Evolutionary conservation across 1,140 invertebrate genomes (phyloP).

Genomic region (Hyphantria cunea): DNA sequence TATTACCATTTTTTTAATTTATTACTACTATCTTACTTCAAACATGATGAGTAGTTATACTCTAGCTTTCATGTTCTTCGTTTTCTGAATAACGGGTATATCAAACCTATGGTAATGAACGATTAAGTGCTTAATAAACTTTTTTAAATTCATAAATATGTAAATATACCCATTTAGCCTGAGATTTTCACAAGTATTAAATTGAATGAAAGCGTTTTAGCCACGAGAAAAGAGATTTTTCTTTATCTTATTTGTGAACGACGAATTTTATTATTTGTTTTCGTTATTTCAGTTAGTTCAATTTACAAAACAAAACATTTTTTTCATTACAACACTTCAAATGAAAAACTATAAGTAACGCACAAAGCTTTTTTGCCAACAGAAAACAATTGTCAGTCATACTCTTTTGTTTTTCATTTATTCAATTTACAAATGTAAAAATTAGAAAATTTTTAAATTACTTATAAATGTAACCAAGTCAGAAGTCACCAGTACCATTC

Average conservation of each 20-base stretch:
- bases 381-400: too few relatives aligned
- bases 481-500: slow-evolving; percentile 27
- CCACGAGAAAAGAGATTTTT: not conserved
- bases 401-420: too few relatives aligned
- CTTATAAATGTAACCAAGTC: slow-evolving; percentile 1
- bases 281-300: too few relatives aligned
- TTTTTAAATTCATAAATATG: slow-evolving; percentile 51
- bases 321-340: too few relatives aligned
- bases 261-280: not conserved
- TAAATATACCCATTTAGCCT: slow-evolving; percentile 35
- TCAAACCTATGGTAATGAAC: slow-evolving; percentile 34
- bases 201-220: slow-evolving; percentile 5
- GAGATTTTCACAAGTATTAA: slow-evolving; percentile 12
- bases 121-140: slow-evolving; percentile 35
- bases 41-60: too few relatives aligned
- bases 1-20: too few relatives aligned
- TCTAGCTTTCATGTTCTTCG: too few relatives aligned
- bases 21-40: too few relatives aligned
- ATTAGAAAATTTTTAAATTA: slow-evolving; percentile 2
- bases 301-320: too few relatives aligned
- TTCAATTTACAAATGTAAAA: too few relatives aligned
- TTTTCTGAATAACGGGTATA: not conserved
- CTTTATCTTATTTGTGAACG: not conserved
- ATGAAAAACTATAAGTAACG: too few relatives aligned
- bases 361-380: too few relatives aligned